Percentiles rank a stretch among this genome's conserved stretches.
Conservation (phyloP, 2,113 vertebrate genomes). For the Elephantulus edwardii region DNA sequence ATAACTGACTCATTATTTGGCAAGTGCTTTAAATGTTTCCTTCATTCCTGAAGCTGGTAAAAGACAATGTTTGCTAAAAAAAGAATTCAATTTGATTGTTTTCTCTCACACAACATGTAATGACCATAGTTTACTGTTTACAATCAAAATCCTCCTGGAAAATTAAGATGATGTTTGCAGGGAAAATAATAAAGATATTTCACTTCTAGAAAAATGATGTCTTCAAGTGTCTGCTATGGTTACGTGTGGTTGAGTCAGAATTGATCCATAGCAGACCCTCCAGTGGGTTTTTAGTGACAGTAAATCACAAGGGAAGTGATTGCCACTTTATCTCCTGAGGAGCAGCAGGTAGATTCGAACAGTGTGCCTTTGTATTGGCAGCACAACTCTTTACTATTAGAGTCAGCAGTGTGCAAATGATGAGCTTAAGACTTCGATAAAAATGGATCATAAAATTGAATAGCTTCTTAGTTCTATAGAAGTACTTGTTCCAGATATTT, state of each 20-base stretch:
- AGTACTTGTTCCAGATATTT: background rate
- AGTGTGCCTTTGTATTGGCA: no score
- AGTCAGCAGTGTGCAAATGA: background rate
- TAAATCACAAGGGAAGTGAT: no score
- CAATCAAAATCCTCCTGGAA: background rate
- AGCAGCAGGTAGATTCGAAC: no score
- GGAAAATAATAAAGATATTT: background rate
- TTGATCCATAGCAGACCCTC: no score
- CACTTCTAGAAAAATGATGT: background rate
- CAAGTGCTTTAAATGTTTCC: background rate
- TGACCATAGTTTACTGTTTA: background rate
- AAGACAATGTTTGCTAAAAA: background rate
- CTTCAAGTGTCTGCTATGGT: no score
- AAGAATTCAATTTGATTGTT: slow-evolving; percentile 5
- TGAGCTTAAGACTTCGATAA: background rate
- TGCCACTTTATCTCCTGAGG: no score
- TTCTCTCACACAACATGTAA: background rate
- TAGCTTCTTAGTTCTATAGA: background rate
- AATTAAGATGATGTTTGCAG: background rate
- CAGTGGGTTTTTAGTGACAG: background rate
- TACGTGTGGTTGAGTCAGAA: no score
- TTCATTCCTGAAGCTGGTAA: background rate
- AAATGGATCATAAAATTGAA: background rate
- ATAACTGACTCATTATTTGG: background rate
- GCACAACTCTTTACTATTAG: no score